Base-by-base conservation (phyloP, 2,888 invertebrate species). In the Polymixis flavicincta region DNA sequence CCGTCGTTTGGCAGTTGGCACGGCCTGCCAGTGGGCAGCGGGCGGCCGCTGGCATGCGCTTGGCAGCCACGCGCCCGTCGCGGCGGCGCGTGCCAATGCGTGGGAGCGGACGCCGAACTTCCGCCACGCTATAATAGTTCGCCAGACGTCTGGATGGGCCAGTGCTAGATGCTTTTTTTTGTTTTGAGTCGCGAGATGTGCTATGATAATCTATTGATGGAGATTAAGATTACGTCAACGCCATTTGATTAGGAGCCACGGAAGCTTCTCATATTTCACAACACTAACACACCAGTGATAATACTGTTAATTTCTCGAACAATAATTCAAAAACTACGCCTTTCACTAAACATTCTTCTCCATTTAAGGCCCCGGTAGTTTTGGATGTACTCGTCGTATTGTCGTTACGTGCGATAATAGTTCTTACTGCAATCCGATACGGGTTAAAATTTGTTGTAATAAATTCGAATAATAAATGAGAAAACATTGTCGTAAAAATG, bases 41-140 rank as follows among this genome's bases (percentile, higher is more conserved):
- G 65, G 78, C 76, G 80, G 75, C 81, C 83, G 83, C 73, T 82
- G 87, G 88, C 82, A 78, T 80, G 86, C 82, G 78, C 73, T 78
- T 82, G 80, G 80, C 71, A 88, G 89, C 85, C 83, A 87, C 88
- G 87, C 88, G 78, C 80, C 85, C 55, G 78, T 67, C 80, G 88
- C 81, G 85, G 83, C 87, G 90, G 86, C 91, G 94, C 94, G 94
- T 94, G 95, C 95, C 94, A 94, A 93, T 81, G 93, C 95, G 95
- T 94, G 94, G 95, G 95, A 92, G 94, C 92, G 90, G 91, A 91
- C 92, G 91, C 89, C 89, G 85, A 84, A 87, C 93, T 94, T 95
- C 95, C 95, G 95, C 91, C 94, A 94, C 92, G 90, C 76, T 72
- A 66, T 74, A 65, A 72, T 68, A 80, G 67, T 64, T 61, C 52